Evolutionary conservation across 2,797 vertebrate species (phyloP).

Genomic region (Rhyacichthys aspro): DNA sequence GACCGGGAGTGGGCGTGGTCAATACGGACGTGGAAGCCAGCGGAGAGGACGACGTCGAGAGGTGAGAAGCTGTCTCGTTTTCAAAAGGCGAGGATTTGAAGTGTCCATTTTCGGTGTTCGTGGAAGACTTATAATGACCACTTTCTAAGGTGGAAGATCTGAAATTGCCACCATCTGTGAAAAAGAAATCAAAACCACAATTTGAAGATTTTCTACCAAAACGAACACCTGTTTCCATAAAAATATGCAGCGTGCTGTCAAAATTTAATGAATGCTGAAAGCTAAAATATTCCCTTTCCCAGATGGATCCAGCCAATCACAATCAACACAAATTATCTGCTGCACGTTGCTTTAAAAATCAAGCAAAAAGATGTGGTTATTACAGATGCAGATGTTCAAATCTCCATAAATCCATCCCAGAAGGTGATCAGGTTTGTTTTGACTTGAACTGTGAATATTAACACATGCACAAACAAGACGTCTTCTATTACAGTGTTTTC

Average conservation of each 20-base stretch:
- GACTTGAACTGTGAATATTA: constrained; percentile 24
- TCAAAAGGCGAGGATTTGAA: constrained; percentile 80
- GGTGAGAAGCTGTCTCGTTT: constrained; percentile 79
- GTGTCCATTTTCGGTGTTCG: constrained; percentile 59
- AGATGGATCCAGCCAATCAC: constrained; percentile 52
- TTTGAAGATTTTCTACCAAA: constrained; percentile 7
- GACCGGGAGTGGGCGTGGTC: constrained; percentile 81
- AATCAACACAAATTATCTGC: constrained; percentile 54
- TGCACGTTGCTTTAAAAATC: constrained; percentile 42
- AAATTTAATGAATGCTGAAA: constrained; percentile 27
- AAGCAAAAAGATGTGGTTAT: constrained; percentile 43
- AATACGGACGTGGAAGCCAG: constrained; percentile 93
- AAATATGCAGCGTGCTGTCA: constrained; percentile 24
- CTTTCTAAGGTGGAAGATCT: constrained; percentile 80
- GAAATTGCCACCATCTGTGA: constrained; percentile 60
- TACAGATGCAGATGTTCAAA: constrained; percentile 30
- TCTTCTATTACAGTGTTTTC: not conserved
- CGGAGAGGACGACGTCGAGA: constrained; percentile 78
- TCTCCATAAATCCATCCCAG: constrained; percentile 34
- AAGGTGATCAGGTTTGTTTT: constrained; percentile 33
- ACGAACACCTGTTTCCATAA: constrained; percentile 29
- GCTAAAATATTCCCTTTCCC: constrained; percentile 25
- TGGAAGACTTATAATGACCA: constrained; percentile 80
- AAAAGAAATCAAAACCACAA: constrained; percentile 6
- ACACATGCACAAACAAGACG: constrained; percentile 2